Percentiles rank a stretch among this genome's conserved stretches.
These are phyloP conservation scores for Proteles cristata DNA, from an alignment of 2,113 vertebrate species.

Conservation along the genomic window DNA sequence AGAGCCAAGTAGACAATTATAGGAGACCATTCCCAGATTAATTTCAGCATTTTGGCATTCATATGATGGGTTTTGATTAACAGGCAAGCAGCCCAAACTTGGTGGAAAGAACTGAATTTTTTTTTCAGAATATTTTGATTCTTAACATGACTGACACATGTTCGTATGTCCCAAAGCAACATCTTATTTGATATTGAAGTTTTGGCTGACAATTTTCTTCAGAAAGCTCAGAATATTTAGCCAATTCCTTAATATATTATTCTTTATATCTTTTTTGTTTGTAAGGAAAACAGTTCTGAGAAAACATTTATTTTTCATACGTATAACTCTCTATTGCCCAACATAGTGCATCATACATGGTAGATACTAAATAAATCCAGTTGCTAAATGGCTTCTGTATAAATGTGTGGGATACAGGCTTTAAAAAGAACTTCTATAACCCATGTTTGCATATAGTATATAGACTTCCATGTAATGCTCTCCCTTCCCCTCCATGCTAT, in stretches of 20 bases:
- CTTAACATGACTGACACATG: conserved; percentile 33
- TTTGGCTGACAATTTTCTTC: conserved; percentile 40
- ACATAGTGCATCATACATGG: background rate
- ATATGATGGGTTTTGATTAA: background rate
- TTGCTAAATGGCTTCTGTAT: background rate
- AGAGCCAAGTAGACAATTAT: background rate
- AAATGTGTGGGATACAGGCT: background rate
- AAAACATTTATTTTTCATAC: conserved; percentile 18
- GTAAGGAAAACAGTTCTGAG: conserved; percentile 1
- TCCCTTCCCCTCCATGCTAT: background rate
- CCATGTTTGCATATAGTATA: background rate
- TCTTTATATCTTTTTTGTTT: conserved; percentile 16
- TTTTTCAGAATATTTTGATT: conserved; percentile 59
- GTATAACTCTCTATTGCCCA: background rate
- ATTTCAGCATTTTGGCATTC: background rate
- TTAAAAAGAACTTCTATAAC: background rate
- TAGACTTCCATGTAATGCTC: background rate
- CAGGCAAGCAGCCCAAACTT: background rate
- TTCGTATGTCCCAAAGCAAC: background rate
- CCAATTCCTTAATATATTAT: background rate
- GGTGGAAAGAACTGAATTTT: background rate
- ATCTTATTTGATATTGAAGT: conserved; percentile 33
- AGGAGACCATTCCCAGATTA: background rate
- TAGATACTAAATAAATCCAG: background rate
- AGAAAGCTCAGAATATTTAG: conserved; percentile 20